phyloP scores from a whole-genome alignment of 2,797 vertebrate species.

The Yasuhikotakia modesta region DNA sequence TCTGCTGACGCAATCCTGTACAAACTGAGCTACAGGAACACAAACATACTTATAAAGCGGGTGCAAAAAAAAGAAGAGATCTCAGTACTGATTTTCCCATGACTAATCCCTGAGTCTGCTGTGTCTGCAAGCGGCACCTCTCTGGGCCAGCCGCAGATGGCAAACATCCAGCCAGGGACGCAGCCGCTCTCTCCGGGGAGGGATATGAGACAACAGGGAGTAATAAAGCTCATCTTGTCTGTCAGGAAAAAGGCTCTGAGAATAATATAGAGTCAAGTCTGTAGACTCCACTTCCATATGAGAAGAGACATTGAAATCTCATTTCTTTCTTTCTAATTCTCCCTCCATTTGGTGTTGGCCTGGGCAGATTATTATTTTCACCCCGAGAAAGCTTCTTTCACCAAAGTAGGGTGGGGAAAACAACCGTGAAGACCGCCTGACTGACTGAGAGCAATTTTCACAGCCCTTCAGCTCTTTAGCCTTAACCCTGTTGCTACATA shows the following conservation, averaged over 20 bases:
- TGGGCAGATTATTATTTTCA: slow-evolving; percentile 31
- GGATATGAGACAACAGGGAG: slow-evolving; percentile 34
- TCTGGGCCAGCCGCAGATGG: slow-evolving; percentile 55
- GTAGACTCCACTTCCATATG: slow-evolving; percentile 31
- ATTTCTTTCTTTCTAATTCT: background rate
- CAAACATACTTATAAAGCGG: slow-evolving; percentile 29
- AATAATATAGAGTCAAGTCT: slow-evolving; percentile 43
- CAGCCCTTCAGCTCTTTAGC: slow-evolving; percentile 30
- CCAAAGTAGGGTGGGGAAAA: background rate
- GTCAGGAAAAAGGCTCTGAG: slow-evolving; percentile 35
- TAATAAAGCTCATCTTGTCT: slow-evolving; percentile 46
- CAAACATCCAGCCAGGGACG: slow-evolving; percentile 51
- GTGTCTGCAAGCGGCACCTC: slow-evolving; percentile 41
- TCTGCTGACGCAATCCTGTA: too few relatives aligned
- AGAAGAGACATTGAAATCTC: slow-evolving; percentile 27
- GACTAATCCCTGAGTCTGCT: slow-evolving; percentile 68
- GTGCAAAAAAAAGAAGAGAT: slow-evolving; percentile 71
- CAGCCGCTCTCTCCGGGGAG: slow-evolving; percentile 32
- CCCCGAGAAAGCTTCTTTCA: slow-evolving; percentile 12
- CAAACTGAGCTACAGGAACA: too few relatives aligned
- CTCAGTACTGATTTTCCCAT: slow-evolving; percentile 71
- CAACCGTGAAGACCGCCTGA: background rate
- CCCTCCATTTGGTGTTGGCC: slow-evolving; percentile 3
- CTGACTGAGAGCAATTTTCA: slow-evolving; percentile 34
- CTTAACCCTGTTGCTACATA: slow-evolving; percentile 54